Evolutionary conservation across 2,113 vertebrate genomes (phyloP).

Genomic region (Oreotrochilus melanogaster): DNA sequence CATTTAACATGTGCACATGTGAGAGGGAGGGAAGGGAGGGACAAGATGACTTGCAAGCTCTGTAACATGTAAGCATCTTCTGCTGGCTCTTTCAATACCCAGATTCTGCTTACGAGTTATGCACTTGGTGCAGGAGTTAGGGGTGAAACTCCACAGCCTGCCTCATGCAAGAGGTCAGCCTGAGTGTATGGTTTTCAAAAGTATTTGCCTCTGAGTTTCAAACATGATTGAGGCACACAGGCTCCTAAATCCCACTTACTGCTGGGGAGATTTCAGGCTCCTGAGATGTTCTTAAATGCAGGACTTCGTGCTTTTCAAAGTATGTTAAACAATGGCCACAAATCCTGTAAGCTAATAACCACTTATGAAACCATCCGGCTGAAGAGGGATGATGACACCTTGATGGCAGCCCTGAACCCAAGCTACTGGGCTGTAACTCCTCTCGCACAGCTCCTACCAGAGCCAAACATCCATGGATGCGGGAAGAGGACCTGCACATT

Average conservation of each 20-base stretch:
- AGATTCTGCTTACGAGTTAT: background rate
- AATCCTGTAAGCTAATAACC: background rate
- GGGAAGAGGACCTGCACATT: background rate
- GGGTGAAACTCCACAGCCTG: background rate
- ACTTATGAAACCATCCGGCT: background rate
- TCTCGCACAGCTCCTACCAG: background rate
- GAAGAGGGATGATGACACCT: background rate
- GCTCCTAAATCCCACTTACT: background rate
- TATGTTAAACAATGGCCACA: background rate
- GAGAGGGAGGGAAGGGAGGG: background rate
- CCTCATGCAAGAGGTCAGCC: background rate
- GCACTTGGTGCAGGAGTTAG: background rate
- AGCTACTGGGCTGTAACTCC: background rate
- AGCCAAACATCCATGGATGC: background rate
- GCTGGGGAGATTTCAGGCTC: background rate
- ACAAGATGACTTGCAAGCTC: background rate
- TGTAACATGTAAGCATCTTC: background rate
- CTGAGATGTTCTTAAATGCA: background rate
- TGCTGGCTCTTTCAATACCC: background rate
- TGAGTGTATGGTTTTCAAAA: background rate
- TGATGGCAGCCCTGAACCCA: fast-evolving
- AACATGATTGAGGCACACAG: background rate
- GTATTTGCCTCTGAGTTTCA: background rate
- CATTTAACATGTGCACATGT: background rate
- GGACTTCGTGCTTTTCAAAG: background rate